A percentile compares a stretch with the other conserved stretches of the same genome.
phyloP scores from a whole-genome alignment of 2,113 vertebrate genomes.

The Lucifuga dentata region DNA sequence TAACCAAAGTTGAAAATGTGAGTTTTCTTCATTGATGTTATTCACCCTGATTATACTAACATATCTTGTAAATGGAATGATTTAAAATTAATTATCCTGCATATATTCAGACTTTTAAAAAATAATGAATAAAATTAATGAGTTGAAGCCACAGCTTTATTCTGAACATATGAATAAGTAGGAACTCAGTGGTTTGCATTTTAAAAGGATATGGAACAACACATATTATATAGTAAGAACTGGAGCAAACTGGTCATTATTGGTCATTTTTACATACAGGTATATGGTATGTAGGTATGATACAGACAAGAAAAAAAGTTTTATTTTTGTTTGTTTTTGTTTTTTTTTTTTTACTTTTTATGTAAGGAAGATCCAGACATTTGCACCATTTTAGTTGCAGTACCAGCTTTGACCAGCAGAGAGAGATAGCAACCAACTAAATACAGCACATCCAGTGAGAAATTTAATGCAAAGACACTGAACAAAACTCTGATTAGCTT shows the following conservation, averaged over 20 bases:
- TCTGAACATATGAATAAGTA: slow-evolving; percentile 5
- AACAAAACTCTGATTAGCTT: no score
- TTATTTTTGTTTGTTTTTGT: no score
- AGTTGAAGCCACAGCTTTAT: neutral
- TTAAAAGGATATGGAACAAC: neutral
- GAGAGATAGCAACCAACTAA: slow-evolving; percentile 48
- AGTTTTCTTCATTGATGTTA: slow-evolving; percentile 9
- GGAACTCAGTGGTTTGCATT: slow-evolving; percentile 13
- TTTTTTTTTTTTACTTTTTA: no score
- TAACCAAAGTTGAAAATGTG: neutral
- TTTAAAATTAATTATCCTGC: slow-evolving; percentile 3
- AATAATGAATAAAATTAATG: slow-evolving; percentile 16
- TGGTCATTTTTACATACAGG: neutral
- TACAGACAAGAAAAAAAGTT: slow-evolving; percentile 2
- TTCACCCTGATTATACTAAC: slow-evolving; percentile 32
- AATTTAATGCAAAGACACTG: neutral
- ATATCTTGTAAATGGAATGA: slow-evolving; percentile 15
- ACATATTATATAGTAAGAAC: neutral
- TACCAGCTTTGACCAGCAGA: slow-evolving; percentile 58
- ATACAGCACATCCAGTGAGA: neutral
- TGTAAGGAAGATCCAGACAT: no score
- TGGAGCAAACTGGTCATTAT: slow-evolving; percentile 1
- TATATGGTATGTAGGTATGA: neutral
- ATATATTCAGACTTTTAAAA: neutral
- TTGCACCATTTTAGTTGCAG: neutral